phyloP scores from a whole-genome alignment of 2,888 invertebrate genomes.

The Bembecia ichneumoniformis region DNA sequence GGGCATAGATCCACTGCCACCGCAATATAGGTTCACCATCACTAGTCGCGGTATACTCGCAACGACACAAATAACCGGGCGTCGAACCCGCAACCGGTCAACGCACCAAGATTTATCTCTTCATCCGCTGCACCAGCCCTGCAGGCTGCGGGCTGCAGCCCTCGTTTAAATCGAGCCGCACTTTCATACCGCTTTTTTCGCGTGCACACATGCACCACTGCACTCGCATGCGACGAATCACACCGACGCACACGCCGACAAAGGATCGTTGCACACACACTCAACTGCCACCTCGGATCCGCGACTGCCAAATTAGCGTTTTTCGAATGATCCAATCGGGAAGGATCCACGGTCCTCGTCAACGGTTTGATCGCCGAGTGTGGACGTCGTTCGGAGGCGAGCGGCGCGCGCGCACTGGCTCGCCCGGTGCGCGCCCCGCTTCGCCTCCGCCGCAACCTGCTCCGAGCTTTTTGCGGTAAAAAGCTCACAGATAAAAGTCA shows the following conservation, averaged over 20 bases:
- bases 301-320: background rate
- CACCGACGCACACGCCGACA: conserved; percentile 12
- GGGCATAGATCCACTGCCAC: too few relatives aligned
- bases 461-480: conserved; percentile 54
- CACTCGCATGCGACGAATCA: conserved; percentile 7
- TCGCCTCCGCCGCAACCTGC: conserved; percentile 34
- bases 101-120: conserved; percentile 44
- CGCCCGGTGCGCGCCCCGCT: conserved; percentile 18
- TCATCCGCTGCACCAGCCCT: conserved; percentile 29
- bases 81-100: conserved; percentile 46
- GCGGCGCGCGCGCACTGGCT: conserved; percentile 45
- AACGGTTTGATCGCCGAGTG: background rate
- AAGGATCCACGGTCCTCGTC: background rate
- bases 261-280: background rate
- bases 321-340: background rate
- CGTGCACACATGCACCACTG: background rate
- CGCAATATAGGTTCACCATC: background rate
- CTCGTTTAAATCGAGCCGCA: conserved; percentile 14
- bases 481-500: conserved; percentile 48
- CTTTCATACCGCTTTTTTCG: conserved; percentile 7
- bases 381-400: conserved; percentile 27
- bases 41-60: background rate
- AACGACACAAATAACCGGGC: conserved; percentile 26
- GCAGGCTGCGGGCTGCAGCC: conserved; percentile 6
- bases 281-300: conserved; percentile 11